A percentile compares a stretch with the other conserved stretches of the same genome.
These are phyloP conservation scores for Cherax quadricarinatus DNA, from an alignment of 1,140 invertebrate genomes.

Conservation along the genomic window DNA sequence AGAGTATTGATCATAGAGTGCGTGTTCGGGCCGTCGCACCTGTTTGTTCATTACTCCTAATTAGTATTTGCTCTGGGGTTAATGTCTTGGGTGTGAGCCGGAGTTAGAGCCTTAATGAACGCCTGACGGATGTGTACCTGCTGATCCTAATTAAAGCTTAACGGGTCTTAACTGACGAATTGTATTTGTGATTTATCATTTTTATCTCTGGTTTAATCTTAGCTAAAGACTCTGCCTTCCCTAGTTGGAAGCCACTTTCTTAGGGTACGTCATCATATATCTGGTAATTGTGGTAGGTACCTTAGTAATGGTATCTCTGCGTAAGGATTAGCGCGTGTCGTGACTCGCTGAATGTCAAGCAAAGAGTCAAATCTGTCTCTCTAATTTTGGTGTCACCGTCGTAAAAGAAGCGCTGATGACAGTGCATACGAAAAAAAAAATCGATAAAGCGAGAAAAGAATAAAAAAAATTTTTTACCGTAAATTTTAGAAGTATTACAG, in stretches of 20 bases:
- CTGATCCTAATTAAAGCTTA: not conserved
- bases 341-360: not conserved
- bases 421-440: too few species aligned
- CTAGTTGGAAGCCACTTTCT: not conserved
- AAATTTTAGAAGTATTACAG: too few species aligned
- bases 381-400: not conserved
- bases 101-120: not conserved
- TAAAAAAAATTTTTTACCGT: too few species aligned
- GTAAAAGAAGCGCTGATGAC: too few species aligned
- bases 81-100: not conserved
- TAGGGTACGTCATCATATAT: not conserved
- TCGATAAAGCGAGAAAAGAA: too few species aligned
- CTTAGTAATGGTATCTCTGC: not conserved
- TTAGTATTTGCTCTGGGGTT: constrained; percentile 18
- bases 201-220: not conserved
- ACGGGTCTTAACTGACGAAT: not conserved
- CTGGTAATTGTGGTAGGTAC: not conserved
- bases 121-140: not conserved
- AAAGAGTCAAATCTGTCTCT: not conserved
- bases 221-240: not conserved
- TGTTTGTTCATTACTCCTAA: constrained; percentile 9
- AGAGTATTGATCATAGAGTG: not conserved
- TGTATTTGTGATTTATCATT: not conserved
- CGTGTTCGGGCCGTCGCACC: not conserved
- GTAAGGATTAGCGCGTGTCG: not conserved